Conservation (phyloP, 1,140 invertebrate genomes). For the Paraescarpia echinospica region DNA sequence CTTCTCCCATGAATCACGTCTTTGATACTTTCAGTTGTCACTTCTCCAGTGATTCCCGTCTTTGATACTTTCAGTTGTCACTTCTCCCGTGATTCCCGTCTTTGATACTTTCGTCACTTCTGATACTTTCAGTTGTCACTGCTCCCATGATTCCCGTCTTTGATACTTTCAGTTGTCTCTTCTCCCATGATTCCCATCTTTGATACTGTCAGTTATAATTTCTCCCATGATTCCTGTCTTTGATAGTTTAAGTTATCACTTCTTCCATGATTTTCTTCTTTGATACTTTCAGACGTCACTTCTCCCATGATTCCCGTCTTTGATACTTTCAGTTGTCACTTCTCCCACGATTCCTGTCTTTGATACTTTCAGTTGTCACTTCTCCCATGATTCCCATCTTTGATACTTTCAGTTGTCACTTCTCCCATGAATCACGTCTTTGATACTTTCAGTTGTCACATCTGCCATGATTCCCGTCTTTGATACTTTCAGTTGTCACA, state of each 20-base stretch:
- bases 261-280: constrained; percentile 85
- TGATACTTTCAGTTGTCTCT: constrained; percentile 66
- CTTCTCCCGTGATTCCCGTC: constrained; percentile 82
- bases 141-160: constrained; percentile 85
- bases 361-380: constrained; percentile 66
- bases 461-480: constrained; percentile 85
- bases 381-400: constrained; percentile 85
- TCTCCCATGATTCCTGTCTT: constrained; percentile 85
- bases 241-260: constrained; percentile 66
- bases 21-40: constrained; percentile 69
- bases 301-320: constrained; percentile 85
- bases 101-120: too few species aligned
- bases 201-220: constrained; percentile 66
- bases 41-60: constrained; percentile 82
- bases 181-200: constrained; percentile 85
- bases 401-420: constrained; percentile 66
- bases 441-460: constrained; percentile 66
- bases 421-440: constrained; percentile 85
- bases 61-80: constrained; percentile 69
- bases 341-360: constrained; percentile 85
- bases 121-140: constrained; percentile 62
- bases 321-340: constrained; percentile 66
- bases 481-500: constrained; percentile 66
- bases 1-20: constrained; percentile 82
- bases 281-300: constrained; percentile 66